phyloP scores from a whole-genome alignment of 2,113 vertebrate species.

The Lophura nycthemera region DNA sequence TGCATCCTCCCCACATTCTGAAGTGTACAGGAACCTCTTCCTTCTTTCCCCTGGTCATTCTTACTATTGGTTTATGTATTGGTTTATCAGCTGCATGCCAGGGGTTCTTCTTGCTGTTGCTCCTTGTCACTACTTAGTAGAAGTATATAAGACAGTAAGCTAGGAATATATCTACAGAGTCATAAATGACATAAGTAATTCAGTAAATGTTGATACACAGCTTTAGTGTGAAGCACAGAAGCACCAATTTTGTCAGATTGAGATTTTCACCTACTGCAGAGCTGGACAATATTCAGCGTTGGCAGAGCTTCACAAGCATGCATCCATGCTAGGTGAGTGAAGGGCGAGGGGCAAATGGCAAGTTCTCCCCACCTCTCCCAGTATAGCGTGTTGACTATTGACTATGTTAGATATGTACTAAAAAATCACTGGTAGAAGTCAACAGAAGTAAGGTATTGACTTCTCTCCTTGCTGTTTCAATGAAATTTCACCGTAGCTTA shows the following conservation, averaged over 20 bases:
- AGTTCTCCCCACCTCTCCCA: not conserved
- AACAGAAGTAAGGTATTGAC: not conserved
- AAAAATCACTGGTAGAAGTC: not conserved
- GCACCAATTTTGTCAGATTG: not conserved
- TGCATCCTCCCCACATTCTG: not conserved
- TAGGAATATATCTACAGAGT: not conserved
- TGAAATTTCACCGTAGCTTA: not conserved
- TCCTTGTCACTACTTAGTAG: not conserved
- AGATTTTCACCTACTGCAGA: not conserved
- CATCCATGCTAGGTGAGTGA: not conserved
- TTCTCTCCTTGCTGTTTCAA: not conserved
- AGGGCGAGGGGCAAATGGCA: not conserved
- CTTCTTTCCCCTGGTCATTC: rapidly evolving
- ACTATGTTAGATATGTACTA: not conserved
- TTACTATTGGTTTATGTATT: rapidly evolving
- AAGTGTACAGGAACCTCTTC: rapidly evolving
- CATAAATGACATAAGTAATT: not conserved
- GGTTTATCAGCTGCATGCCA: not conserved
- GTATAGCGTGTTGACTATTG: not conserved
- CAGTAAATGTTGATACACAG: not conserved
- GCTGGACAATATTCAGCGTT: not conserved
- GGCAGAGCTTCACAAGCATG: not conserved
- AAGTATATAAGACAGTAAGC: not conserved
- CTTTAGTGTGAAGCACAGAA: not conserved
- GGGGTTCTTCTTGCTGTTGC: not conserved